These are phyloP conservation scores for Periparus ater DNA, from an alignment of 2,797 vertebrate species.

Conservation along the genomic window DNA sequence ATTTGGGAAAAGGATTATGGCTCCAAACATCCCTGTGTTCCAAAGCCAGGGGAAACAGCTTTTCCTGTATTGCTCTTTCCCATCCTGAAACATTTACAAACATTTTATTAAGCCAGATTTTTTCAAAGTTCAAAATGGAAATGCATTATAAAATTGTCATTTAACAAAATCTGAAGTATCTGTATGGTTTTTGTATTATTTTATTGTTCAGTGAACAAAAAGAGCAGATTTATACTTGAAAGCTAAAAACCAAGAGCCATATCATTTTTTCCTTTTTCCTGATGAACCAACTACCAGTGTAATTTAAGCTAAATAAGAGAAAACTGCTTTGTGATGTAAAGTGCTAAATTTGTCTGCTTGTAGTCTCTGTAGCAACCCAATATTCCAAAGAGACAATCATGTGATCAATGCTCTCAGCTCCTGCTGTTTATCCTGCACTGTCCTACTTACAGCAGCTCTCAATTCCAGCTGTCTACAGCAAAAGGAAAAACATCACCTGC, in stretches of 20 bases:
- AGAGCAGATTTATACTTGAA: not conserved
- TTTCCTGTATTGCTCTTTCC: not conserved
- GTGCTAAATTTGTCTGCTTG: slow-evolving; percentile 73
- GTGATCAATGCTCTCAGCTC: slow-evolving; percentile 83
- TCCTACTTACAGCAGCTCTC: slow-evolving; percentile 84
- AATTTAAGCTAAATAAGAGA: slow-evolving; percentile 53
- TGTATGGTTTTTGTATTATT: not conserved
- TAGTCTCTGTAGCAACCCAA: slow-evolving; percentile 81
- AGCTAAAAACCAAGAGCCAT: not conserved
- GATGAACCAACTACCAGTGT: slow-evolving; percentile 19
- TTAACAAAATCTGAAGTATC: not conserved
- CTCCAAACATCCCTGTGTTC: not conserved
- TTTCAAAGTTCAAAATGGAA: not conserved
- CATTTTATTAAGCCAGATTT: slow-evolving; percentile 1
- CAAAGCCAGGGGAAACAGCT: not conserved
- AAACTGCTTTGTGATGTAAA: slow-evolving; percentile 66
- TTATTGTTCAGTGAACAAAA: not conserved
- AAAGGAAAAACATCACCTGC: slow-evolving; percentile 70
- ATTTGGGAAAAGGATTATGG: not conserved
- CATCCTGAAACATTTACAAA: slow-evolving; percentile 6
- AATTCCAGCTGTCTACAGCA: slow-evolving; percentile 69
- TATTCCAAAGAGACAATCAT: slow-evolving; percentile 79
- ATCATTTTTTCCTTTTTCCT: not conserved
- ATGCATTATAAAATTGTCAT: not conserved
- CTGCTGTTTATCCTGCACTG: slow-evolving; percentile 85